Conservation (phyloP, 2,113 vertebrate genomes). For the Macrotus californicus region DNA sequence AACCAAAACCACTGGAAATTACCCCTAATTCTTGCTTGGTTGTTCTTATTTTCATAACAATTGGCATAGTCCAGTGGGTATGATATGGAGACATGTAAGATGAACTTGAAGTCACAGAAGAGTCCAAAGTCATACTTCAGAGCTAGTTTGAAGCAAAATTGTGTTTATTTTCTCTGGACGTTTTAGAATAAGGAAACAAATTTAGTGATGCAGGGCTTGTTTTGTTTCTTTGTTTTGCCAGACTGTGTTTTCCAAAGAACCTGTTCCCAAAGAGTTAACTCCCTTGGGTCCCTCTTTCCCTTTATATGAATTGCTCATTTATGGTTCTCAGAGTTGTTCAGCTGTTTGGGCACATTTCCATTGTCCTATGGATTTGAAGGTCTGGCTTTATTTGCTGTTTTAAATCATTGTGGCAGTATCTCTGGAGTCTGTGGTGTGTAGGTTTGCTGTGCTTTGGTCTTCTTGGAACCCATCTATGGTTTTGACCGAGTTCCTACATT, state of each 20-base stretch:
- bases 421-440: background rate
- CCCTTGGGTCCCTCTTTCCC: background rate
- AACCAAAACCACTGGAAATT: background rate
- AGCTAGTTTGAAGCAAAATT: background rate
- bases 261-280: background rate
- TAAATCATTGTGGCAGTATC: background rate
- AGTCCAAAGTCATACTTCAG: background rate
- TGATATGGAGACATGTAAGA: background rate
- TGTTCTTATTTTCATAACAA: background rate
- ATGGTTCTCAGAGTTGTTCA: background rate
- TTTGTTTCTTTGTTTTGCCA: background rate
- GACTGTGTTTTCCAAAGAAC: background rate
- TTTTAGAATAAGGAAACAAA: background rate
- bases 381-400: background rate
- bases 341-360: background rate
- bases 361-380: background rate
- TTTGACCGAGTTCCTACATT: background rate
- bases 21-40: background rate
- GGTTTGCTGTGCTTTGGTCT: background rate
- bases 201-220: no score
- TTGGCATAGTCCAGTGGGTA: background rate
- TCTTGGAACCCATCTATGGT: background rate
- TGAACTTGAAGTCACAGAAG: background rate
- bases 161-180: background rate
- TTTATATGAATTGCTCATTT: background rate